Evolutionary conservation across 2,888 invertebrate species (phyloP), one percentile per base, ranked within the genome.

Genomic region (Leptinotarsa haldemani): DNA sequence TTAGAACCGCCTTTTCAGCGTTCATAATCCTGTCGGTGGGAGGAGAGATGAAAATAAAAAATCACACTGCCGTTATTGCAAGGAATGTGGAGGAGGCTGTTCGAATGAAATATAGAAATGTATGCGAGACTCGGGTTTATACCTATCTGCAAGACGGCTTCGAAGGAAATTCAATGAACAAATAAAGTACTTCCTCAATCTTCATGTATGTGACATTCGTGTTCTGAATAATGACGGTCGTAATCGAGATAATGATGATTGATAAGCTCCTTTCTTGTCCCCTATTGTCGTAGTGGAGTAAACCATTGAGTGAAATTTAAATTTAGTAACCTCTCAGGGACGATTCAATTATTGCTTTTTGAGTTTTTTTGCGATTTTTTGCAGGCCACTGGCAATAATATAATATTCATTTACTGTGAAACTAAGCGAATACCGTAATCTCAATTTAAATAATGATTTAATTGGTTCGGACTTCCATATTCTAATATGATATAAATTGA

Each of bases 181-280:
- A 73, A 73, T 73, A 69, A 69, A 65, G 73, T 73, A 65, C 69
- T 73, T 73, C 73, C 73, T 69, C 69, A 73, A 73, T 73, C 73
- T 69, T 73, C 56, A 65, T 69, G 65, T 61, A 40, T 61, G 30
- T 30, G 25, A 40, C 61, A n/a, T 61, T 30, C 18, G 61, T n/a
- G 61, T 40, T 61, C n/a, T 20, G n/a, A 40, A 61, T 61, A 61
- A 30, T 61, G n/a, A 40, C 22, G 58, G 15, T 15, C 30, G 40
- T 61, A 0, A n/a, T 61, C 15, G 18, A 30, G 40, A n/a, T n/a
- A n/a, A 61, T 61, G 61, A 61, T 61, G 61, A 61, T 25, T 61
- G 30, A 61, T 61, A 5, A 40, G 3, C 61, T 61, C 30, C 5
- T 25, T 61, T 16, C 30, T 61, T 61, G 61, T 25, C 20, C 56